Percentiles rank a stretch among this genome's conserved stretches.
phyloP scores from a whole-genome alignment of 1,140 invertebrate species.

The Onthophagus taurus region DNA sequence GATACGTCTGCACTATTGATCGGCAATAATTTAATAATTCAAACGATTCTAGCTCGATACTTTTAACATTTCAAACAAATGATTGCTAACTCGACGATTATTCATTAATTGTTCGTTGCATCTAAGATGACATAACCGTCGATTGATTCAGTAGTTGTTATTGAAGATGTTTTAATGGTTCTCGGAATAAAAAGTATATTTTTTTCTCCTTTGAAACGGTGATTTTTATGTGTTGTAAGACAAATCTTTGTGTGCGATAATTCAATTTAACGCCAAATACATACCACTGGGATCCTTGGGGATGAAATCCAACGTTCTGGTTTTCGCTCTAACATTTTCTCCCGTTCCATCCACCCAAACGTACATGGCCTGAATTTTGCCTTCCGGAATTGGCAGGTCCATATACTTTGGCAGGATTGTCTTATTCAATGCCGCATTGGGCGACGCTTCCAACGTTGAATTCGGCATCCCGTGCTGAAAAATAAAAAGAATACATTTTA shows the following conservation, averaged over 20 bases:
- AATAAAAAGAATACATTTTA: no score
- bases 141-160: no score
- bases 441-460: conserved; percentile 48
- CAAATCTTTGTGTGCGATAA: not conserved
- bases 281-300: conserved; percentile 62
- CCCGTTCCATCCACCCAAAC: conserved; percentile 95
- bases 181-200: no score
- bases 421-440: conserved; percentile 67
- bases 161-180: no score
- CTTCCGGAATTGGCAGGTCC: conserved; percentile 63
- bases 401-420: conserved; percentile 62
- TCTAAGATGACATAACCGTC: no score
- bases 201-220: not conserved
- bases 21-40: no score
- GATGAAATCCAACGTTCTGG: conserved; percentile 70
- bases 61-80: no score
- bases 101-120: no score
- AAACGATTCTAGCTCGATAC: no score
- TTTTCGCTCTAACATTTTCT: conserved; percentile 80
- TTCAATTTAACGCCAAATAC: conserved; percentile 4
- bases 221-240: not conserved
- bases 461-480: conserved; percentile 45
- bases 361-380: conserved; percentile 77
- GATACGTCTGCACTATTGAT: no score
- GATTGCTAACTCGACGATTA: no score